Percentiles rank a stretch among this genome's conserved stretches.
These are phyloP conservation scores for Siniperca scherzeri DNA, from an alignment of 2,797 vertebrate species.

Conservation along the genomic window DNA sequence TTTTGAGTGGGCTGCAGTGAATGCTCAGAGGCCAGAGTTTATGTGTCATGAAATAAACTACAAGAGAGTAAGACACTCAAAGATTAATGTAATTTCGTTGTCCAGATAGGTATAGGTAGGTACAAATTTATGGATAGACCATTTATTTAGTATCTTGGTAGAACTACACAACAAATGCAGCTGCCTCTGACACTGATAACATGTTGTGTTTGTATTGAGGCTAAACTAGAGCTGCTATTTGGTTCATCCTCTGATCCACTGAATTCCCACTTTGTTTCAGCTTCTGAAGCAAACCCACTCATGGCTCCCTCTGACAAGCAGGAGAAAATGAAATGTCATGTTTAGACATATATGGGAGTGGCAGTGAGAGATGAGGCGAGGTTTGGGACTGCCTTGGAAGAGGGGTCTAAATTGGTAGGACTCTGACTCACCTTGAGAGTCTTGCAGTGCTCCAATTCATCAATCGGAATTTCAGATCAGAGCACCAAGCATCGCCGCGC, in stretches of 20 bases:
- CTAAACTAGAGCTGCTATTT: conserved; percentile 41
- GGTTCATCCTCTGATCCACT: conserved; percentile 52
- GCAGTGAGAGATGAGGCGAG: conserved; percentile 67
- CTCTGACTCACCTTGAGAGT: conserved; percentile 80
- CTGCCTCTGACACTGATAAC: conserved; percentile 16
- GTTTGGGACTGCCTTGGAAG: conserved; percentile 58
- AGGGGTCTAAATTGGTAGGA: conserved; percentile 68
- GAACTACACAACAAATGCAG: conserved; percentile 7
- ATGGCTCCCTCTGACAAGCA: conserved; percentile 50
- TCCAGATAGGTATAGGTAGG: background rate
- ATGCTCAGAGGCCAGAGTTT: conserved; percentile 33
- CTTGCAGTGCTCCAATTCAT: conserved; percentile 73
- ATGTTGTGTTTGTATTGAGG: conserved; percentile 23
- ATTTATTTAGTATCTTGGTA: conserved; percentile 14
- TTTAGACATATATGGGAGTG: conserved; percentile 63
- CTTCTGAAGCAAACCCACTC: conserved; percentile 44
- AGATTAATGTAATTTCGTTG: conserved; percentile 26
- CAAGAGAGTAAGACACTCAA: background rate
- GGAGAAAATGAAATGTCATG: conserved; percentile 68
- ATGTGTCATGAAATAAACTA: conserved; percentile 28
- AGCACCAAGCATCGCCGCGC: conserved; percentile 63
- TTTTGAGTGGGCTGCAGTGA: conserved; percentile 32
- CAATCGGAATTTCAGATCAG: conserved; percentile 82
- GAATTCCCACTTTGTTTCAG: conserved; percentile 61
- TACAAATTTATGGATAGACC: background rate